phyloP scores from a whole-genome alignment of 1,140 invertebrate species.

The Cyclina sinensis region DNA sequence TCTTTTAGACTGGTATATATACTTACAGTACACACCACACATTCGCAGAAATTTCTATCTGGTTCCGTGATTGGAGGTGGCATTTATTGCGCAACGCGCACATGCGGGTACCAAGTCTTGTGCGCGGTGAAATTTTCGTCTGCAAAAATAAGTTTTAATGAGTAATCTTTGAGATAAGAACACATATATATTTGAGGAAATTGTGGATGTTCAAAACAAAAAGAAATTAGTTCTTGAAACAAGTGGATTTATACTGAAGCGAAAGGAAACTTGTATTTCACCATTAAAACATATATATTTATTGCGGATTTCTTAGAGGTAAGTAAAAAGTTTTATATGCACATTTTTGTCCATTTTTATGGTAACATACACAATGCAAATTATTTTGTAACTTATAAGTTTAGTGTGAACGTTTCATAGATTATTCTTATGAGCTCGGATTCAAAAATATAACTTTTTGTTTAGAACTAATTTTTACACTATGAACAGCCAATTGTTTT shows the following conservation, averaged over 20 bases:
- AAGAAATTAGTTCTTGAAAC: not conserved
- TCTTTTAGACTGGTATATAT: too few species aligned
- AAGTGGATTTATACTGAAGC: not conserved
- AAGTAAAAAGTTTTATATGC: too few species aligned
- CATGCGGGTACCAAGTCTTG: not conserved
- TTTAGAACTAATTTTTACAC: too few species aligned
- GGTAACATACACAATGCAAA: too few species aligned
- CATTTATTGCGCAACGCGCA: not conserved
- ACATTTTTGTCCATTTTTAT: too few species aligned
- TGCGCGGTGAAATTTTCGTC: slow-evolving; percentile 3
- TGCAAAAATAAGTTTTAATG: not conserved
- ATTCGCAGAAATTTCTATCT: not conserved
- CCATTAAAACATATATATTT: not conserved
- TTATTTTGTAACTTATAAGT: too few species aligned
- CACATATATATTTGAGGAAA: not conserved
- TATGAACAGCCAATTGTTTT: too few species aligned
- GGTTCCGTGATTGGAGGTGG: not conserved
- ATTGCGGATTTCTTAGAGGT: not conserved
- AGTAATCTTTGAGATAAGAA: slow-evolving; percentile 15
- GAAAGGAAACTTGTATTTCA: not conserved
- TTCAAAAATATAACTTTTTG: too few species aligned
- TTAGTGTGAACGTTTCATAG: too few species aligned
- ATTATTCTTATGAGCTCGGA: too few species aligned
- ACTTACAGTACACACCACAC: too few species aligned
- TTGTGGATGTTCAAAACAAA: not conserved